Evolutionary conservation across 2,888 invertebrate genomes (phyloP), one percentile per base, ranked within the genome.

Genomic region (Exephanes ischioxanthus): DNA sequence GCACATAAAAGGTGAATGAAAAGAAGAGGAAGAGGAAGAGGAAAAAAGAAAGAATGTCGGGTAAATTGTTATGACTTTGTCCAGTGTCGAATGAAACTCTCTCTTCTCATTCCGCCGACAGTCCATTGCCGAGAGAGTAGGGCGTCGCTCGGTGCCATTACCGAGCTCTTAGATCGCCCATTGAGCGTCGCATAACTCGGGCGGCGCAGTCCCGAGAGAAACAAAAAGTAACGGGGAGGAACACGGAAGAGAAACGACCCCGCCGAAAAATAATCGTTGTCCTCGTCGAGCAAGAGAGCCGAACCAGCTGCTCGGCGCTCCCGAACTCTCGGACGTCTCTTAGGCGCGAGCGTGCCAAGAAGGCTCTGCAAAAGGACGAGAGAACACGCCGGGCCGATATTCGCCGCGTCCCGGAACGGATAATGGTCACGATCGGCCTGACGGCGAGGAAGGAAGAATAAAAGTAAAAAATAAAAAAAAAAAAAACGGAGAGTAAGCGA

Each of bases 401-500:
- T 72, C 85, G 68, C 70, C 58, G 16, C 61, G 79, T 82, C 58
- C 79, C 70, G 79, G 61, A 84, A 68, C 80, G 61, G 84, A 85
- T 85, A 85, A 85, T 85, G 85, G 85, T 85, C 79, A 85, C 85
- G 82, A 85, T 79, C 79, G 66, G 41, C 55, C 68, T 33, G 68
- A 63, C 61, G 30, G 70, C 11, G 48, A 22, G n/a, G n/a, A 48
- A 58, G 51, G 22, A 19, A 14, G 45, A 45, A 72, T 37, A 9
- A 37, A 37, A 37, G 6, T 33, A 71, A 19, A 33, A 68, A 37
- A 22, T 58, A 30, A 70, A 19, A 55, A 48, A 76, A 72, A 66
- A 30, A 78, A 61, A 41, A n/a, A 75, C 75, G 53, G 63, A 77
- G 67, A 86, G 77, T 82, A 75, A 55, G 26, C 77, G 68, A 58